These are phyloP conservation scores for Phthorimaea operculella DNA, from an alignment of 1,140 invertebrate species.

Conservation along the genomic window DNA sequence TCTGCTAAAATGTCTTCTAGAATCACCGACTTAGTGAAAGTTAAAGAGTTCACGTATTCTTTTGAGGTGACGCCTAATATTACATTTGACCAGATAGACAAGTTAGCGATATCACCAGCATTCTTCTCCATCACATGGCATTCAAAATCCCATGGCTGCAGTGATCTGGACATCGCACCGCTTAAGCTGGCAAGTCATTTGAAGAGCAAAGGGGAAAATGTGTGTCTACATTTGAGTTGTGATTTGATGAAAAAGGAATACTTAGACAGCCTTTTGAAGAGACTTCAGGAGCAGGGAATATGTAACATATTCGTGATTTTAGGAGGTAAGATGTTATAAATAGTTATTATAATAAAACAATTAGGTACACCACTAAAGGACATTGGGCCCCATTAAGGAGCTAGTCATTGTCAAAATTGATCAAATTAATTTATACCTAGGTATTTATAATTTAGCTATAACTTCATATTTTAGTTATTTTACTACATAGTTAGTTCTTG, in stretches of 20 bases:
- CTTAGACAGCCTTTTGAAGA: constrained; percentile 27
- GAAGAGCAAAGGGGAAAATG: constrained; percentile 29
- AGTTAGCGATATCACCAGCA: constrained; percentile 30
- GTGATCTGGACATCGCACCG: constrained; percentile 38
- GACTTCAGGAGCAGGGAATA: constrained; percentile 34
- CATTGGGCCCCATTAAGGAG: no score
- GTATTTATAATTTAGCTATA: no score
- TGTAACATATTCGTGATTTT: constrained; percentile 51
- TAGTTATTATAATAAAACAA: no score
- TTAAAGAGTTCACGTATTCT: constrained; percentile 33
- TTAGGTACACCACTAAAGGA: no score
- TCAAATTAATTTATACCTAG: no score
- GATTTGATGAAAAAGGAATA: constrained; percentile 40
- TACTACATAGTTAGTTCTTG: no score
- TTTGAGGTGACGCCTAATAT: constrained; percentile 54
- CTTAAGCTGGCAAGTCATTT: constrained; percentile 35
- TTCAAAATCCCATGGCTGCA: constrained; percentile 35
- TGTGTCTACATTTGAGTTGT: constrained; percentile 51
- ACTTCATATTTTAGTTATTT: no score
- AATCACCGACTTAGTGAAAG: not conserved
- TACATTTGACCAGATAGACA: constrained; percentile 26
- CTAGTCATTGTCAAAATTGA: no score
- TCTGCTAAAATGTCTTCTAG: not conserved
- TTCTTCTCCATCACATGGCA: constrained; percentile 60
- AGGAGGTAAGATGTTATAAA: constrained; percentile 36